Conservation (phyloP, 2,797 vertebrate species). For the Diplodus puntazzo region DNA sequence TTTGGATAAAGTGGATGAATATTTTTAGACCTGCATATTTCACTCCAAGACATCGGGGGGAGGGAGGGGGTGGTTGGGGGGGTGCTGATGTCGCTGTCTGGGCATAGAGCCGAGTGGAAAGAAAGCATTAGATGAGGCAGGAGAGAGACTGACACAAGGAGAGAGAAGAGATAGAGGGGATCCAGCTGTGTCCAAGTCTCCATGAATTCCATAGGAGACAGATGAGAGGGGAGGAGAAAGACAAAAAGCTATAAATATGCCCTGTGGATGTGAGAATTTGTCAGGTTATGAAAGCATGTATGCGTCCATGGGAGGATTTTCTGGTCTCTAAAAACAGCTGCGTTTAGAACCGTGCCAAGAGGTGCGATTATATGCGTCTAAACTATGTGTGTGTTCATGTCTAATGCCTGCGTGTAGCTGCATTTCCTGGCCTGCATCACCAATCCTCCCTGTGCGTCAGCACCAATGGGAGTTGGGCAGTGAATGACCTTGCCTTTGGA, state of each 20-base stretch:
- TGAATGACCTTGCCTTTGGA: slow-evolving; percentile 72
- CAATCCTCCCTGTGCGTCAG: slow-evolving; percentile 59
- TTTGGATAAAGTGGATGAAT: slow-evolving; percentile 83
- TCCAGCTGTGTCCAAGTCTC: slow-evolving; percentile 77
- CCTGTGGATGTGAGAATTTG: slow-evolving; percentile 49
- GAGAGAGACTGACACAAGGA: slow-evolving; percentile 48
- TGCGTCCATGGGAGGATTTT: background rate
- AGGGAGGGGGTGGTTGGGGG: slow-evolving; percentile 46
- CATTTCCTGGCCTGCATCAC: slow-evolving; percentile 48
- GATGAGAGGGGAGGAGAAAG: slow-evolving; percentile 51
- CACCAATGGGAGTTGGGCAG: slow-evolving; percentile 54
- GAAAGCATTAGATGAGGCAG: slow-evolving; percentile 78
- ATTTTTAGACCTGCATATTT: slow-evolving; percentile 88
- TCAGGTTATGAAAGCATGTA: slow-evolving; percentile 54
- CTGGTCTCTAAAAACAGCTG: slow-evolving; percentile 34
- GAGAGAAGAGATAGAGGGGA: slow-evolving; percentile 57
- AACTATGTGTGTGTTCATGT: slow-evolving; percentile 18
- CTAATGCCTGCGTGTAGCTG: slow-evolving; percentile 31
- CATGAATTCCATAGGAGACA: slow-evolving; percentile 66
- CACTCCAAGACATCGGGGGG: slow-evolving; percentile 72
- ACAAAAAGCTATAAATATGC: slow-evolving; percentile 64
- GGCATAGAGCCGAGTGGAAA: slow-evolving; percentile 84
- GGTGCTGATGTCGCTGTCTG: slow-evolving; percentile 74
- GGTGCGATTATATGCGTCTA: slow-evolving; percentile 14
- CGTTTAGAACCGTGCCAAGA: slow-evolving; percentile 21